Percentiles rank a stretch among this genome's conserved stretches.
Conservation (phyloP, 2,888 invertebrate genomes). For the Netelia inedita region DNA sequence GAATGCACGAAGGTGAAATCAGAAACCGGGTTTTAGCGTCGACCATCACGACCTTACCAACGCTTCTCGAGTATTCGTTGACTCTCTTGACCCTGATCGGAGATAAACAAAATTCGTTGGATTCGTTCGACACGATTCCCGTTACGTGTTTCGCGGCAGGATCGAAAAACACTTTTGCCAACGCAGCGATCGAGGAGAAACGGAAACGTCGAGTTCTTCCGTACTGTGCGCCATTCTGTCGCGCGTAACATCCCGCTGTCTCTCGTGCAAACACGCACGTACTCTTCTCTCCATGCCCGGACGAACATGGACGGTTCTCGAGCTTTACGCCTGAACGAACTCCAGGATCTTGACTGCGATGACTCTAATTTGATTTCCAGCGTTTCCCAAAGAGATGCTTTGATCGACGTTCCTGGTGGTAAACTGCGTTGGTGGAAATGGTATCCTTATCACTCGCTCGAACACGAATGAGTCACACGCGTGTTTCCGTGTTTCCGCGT, state of each 20-base stretch:
- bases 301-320: constrained; percentile 55
- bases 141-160: background rate
- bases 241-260: background rate
- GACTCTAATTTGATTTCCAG: constrained; percentile 71
- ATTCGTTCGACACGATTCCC: background rate
- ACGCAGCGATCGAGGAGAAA: constrained; percentile 31
- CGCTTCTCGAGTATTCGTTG: background rate
- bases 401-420: constrained; percentile 63
- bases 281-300: constrained; percentile 30
- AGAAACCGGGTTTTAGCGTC: background rate
- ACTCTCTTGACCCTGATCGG: background rate
- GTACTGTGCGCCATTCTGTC: background rate
- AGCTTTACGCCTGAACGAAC: constrained; percentile 65
- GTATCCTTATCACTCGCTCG: constrained; percentile 11
- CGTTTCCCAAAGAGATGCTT: constrained; percentile 67
- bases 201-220: constrained; percentile 2
- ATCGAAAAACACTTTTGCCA: constrained; percentile 17
- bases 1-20: background rate
- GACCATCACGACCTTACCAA: no score
- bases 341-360: constrained; percentile 64
- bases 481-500: constrained; percentile 16
- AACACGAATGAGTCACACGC: constrained; percentile 35
- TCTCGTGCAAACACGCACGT: constrained; percentile 8
- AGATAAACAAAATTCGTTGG: constrained; percentile 18
- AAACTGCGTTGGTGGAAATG: constrained; percentile 28